Evolutionary conservation across 2,888 invertebrate species (phyloP), one percentile per base, ranked within the genome.

Genomic region (Salpingus planirostris): DNA sequence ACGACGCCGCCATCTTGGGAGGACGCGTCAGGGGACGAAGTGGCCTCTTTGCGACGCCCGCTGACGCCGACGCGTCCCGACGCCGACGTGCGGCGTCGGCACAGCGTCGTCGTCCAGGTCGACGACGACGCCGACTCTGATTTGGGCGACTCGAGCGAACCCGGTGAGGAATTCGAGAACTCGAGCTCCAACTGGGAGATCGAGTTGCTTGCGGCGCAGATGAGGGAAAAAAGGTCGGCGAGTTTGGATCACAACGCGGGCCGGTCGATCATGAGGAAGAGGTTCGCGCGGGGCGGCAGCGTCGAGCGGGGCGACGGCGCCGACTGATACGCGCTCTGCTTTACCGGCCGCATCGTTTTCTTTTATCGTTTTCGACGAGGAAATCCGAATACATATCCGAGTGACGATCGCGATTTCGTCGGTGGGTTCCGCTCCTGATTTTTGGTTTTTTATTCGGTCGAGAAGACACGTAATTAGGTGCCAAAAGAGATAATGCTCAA

Each of bases 21-120:
- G 42, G 79, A 80, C 40, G 76, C 77, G 39, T 77, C 77, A 36
- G 76, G 78, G 46, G 77, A 77, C 43, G 83, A 82, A 47, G 74
- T 73, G 46, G 80, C 80, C 44, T 62, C 81, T 12, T 76, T 78
- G 5, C 52, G 49, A 30, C 47, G 40, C 22, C 48, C 51, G 3
- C 36, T 55, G 13, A 44, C 42, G 8, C 62, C 62, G 15, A 39
- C 47, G 3, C 58, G 58, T 57, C n/a, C n/a, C n/a, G n/a, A n/a
- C n/a, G n/a, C n/a, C n/a, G n/a, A n/a, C n/a, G n/a, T n/a, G n/a
- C n/a, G n/a, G n/a, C n/a, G n/a, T n/a, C n/a, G n/a, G 21, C 43
- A 46, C 13, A 42, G 51, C 30, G 51, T 57, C 3, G 50, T 59
- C 11, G 27, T 62, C 8, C 55, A 60, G 26, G 52, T 62, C n/a